These are phyloP conservation scores for Actenoides hombroni DNA, from an alignment of 2,113 vertebrate genomes.

Conservation along the genomic window DNA sequence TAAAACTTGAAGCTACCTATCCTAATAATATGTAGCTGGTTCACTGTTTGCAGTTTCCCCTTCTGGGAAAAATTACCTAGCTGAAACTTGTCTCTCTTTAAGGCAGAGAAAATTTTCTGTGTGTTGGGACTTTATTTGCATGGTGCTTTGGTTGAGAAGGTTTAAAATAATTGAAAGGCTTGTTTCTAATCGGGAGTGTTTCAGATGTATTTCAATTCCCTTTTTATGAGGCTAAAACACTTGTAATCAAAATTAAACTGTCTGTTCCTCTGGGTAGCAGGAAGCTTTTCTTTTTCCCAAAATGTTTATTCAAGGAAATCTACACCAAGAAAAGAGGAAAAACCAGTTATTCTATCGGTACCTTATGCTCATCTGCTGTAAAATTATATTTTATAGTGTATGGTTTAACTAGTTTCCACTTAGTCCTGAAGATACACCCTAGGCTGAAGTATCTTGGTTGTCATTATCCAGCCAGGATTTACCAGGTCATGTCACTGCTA, in stretches of 20 bases:
- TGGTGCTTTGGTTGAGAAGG: neutral
- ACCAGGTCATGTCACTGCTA: fast-evolving
- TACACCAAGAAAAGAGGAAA: neutral
- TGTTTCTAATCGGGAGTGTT: neutral
- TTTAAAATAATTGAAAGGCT: neutral
- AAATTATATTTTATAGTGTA: neutral
- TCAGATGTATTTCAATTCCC: neutral
- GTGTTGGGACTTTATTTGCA: neutral
- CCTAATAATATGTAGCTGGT: neutral
- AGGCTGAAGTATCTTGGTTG: neutral
- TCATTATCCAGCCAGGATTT: fast-evolving
- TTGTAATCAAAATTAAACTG: neutral
- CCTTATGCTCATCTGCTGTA: neutral
- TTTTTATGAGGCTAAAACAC: neutral
- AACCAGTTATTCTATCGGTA: neutral
- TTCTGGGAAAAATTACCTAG: neutral
- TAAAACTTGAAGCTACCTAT: neutral
- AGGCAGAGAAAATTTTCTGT: neutral
- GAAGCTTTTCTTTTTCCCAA: neutral
- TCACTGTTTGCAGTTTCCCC: neutral
- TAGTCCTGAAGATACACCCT: fast-evolving
- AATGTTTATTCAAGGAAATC: neutral
- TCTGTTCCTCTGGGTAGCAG: neutral
- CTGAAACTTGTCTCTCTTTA: neutral
- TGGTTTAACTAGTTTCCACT: neutral